A percentile compares a stretch with the other conserved stretches of the same genome.
phyloP scores from a whole-genome alignment of 2,888 invertebrate genomes.

The Netelia virgata region DNA sequence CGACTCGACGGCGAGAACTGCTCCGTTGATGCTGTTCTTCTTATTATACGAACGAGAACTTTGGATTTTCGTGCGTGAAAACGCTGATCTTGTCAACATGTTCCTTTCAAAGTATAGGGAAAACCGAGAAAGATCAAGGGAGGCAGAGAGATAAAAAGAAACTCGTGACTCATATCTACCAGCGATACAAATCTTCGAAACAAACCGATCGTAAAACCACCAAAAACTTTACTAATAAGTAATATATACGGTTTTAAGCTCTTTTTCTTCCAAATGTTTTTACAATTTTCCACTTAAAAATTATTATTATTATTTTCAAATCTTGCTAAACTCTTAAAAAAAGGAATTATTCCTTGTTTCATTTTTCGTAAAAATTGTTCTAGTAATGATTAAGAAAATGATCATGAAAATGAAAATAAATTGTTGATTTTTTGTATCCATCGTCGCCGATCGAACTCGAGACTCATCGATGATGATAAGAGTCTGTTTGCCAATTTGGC shows the following conservation, averaged over 20 bases:
- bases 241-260: conserved; percentile 22
- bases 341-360: not conserved
- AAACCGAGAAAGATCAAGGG: conserved; percentile 13
- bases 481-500: conserved; percentile 56
- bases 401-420: not conserved
- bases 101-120: conserved; percentile 20
- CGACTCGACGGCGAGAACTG: conserved; percentile 5
- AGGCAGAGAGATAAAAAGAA: conserved; percentile 27
- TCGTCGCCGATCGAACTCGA: conserved; percentile 1
- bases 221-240: conserved; percentile 19
- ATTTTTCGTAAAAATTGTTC: too few relatives aligned
- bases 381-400: not conserved
- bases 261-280: not conserved
- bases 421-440: not conserved
- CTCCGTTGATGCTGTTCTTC: not conserved
- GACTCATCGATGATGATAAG: conserved; percentile 37
- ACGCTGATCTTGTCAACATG: not conserved
- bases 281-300: not conserved
- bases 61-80: conserved; percentile 2
- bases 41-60: conserved; percentile 4
- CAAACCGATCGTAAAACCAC: conserved; percentile 25
- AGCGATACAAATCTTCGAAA: conserved; percentile 26
- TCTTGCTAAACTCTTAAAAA: not conserved
- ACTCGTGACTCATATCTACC: conserved; percentile 30
- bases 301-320: not conserved